phyloP scores from a whole-genome alignment of 2,113 vertebrate species.

The Ageneiosus marmoratus region DNA sequence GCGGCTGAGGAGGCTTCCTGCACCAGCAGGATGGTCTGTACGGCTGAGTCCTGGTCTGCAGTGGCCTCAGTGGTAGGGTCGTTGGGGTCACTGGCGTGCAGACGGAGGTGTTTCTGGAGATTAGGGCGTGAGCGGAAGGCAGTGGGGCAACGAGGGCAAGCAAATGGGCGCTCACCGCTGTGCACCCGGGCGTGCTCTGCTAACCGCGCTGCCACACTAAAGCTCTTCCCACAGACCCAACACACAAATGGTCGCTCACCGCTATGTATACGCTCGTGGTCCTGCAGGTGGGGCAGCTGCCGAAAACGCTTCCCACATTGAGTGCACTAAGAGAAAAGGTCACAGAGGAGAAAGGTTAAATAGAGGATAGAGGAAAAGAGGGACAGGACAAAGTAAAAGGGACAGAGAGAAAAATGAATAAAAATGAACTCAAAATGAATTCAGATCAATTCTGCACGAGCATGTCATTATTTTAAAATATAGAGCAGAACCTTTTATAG shows the following conservation, averaged over 20 bases:
- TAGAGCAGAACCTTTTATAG: background rate
- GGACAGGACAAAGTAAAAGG: background rate
- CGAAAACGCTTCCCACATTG: conserved; percentile 77
- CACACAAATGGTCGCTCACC: conserved; percentile 76
- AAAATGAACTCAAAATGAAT: too few species aligned
- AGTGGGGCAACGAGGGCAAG: conserved; percentile 68
- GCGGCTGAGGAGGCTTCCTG: conserved; percentile 53
- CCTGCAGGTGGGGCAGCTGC: conserved; percentile 78
- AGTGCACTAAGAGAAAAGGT: conserved; percentile 61
- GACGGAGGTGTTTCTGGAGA: conserved; percentile 75
- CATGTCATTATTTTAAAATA: background rate
- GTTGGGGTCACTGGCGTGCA: conserved; percentile 60
- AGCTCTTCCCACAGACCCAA: conserved; percentile 79
- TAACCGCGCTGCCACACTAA: conserved; percentile 76
- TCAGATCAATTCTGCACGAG: background rate
- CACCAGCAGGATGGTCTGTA: conserved; percentile 75
- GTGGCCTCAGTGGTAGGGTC: conserved; percentile 24
- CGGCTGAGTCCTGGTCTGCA: conserved; percentile 54
- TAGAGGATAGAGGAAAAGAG: background rate
- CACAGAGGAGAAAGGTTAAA: background rate
- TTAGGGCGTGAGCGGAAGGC: conserved; percentile 79
- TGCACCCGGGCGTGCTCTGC: conserved; percentile 78
- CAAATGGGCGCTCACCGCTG: conserved; percentile 77
- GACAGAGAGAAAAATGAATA: background rate
- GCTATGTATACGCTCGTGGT: conserved; percentile 79